Conservation (phyloP, 2,797 vertebrate genomes). For the Catamblyrhynchus diadema region DNA sequence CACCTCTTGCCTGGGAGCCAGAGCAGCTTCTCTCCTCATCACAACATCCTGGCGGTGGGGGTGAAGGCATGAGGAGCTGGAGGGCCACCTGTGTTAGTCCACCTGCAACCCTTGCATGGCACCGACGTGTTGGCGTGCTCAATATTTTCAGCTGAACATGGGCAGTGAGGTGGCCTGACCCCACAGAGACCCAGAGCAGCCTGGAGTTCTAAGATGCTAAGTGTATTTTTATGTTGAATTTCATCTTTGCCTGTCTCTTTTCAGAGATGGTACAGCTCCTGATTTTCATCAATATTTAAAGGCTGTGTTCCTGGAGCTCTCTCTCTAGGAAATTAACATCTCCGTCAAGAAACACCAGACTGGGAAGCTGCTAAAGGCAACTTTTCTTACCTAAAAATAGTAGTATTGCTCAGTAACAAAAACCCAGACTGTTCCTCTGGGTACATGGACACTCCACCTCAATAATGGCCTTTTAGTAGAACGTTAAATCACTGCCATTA, state of each 20-base stretch:
- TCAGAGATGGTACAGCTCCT: not conserved
- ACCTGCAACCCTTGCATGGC: not conserved
- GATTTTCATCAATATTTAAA: slow-evolving; percentile 3
- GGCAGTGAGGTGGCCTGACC: not conserved
- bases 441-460: not conserved
- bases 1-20: not conserved
- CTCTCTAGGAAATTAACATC: not conserved
- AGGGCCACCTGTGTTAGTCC: not conserved
- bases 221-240: not conserved
- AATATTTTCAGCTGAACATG: fast-evolving
- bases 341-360: not conserved
- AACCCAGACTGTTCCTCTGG: not conserved
- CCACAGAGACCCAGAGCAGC: fast-evolving
- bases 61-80: not conserved
- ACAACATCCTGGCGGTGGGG: fast-evolving
- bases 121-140: fast-evolving
- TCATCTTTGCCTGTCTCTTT: not conserved
- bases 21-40: not conserved
- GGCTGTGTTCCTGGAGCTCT: not conserved
- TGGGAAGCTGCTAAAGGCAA: not conserved
- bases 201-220: not conserved
- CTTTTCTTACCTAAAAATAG: not conserved
- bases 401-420: not conserved
- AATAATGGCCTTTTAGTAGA: not conserved
- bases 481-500: not conserved